Evolutionary conservation across 1,140 invertebrate genomes (phyloP).

Genomic region (Leptopilina boulardi): DNA sequence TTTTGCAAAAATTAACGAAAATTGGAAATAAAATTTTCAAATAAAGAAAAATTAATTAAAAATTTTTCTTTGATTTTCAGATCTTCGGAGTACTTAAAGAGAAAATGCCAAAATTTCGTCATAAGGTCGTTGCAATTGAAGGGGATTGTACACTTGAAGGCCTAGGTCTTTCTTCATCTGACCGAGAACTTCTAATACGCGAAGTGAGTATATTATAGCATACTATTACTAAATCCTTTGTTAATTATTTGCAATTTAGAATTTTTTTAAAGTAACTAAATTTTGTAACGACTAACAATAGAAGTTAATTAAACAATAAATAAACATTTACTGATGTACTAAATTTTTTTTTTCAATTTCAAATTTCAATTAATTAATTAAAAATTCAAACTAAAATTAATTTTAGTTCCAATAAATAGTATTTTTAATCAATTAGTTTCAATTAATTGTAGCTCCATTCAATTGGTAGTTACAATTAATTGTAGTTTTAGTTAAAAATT

Average conservation of each 20-base stretch:
- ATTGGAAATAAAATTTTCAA: neutral
- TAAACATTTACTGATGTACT: no score
- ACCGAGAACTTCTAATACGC: constrained; percentile 78
- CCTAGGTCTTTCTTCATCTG: constrained; percentile 79
- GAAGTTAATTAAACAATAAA: no score
- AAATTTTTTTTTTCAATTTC: no score
- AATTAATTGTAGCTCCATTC: no score
- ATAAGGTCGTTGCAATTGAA: constrained; percentile 80
- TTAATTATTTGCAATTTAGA: constrained; percentile 1
- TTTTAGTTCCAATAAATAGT: no score
- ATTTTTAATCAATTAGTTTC: no score
- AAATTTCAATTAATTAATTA: no score
- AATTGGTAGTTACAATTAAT: no score
- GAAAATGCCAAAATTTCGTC: constrained; percentile 80
- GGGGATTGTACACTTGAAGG: constrained; percentile 81
- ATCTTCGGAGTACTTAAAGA: constrained; percentile 78
- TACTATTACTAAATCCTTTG: neutral
- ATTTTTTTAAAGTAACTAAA: constrained; percentile 7
- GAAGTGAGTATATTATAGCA: constrained; percentile 75
- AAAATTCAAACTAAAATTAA: no score
- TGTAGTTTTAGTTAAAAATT: no score
- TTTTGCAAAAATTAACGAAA: no score
- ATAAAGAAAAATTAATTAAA: neutral
- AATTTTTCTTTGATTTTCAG: constrained; percentile 66
- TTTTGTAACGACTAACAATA: neutral